Conservation (phyloP, 2,888 invertebrate species). For the Abrostola triplasia region DNA sequence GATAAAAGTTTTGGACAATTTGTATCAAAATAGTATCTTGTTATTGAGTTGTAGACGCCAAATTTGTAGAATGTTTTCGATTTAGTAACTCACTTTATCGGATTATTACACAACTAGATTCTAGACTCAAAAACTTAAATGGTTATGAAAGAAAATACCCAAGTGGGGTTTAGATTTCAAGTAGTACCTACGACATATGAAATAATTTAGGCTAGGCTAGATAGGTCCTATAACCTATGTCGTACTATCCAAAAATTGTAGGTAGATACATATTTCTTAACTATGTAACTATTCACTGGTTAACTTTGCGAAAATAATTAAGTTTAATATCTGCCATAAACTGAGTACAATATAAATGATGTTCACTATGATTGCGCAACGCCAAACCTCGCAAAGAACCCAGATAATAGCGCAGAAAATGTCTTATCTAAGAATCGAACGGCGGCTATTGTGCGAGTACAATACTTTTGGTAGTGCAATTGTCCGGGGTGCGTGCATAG, state of each 20-base stretch:
- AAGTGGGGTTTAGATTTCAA: no score
- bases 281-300: no score
- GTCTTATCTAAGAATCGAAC: conserved; percentile 59
- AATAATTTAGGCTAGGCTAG: no score
- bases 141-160: no score
- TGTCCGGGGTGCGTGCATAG: conserved; percentile 31
- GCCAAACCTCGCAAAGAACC: conserved; percentile 34
- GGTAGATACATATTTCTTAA: no score
- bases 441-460: conserved; percentile 51
- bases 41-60: background rate
- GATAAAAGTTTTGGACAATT: background rate
- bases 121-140: no score
- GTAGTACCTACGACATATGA: no score
- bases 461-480: conserved; percentile 52
- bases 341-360: conserved; percentile 20
- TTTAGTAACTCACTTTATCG: background rate
- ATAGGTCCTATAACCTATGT: no score
- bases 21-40: background rate
- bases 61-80: background rate
- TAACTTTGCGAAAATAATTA: no score
- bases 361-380: conserved; percentile 36
- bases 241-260: no score
- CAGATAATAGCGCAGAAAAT: conserved; percentile 44
- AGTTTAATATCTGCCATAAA: background rate
- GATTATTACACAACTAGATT: background rate